phyloP scores from a whole-genome alignment of 2,797 vertebrate genomes.

The Knipowitschia caucasica region DNA sequence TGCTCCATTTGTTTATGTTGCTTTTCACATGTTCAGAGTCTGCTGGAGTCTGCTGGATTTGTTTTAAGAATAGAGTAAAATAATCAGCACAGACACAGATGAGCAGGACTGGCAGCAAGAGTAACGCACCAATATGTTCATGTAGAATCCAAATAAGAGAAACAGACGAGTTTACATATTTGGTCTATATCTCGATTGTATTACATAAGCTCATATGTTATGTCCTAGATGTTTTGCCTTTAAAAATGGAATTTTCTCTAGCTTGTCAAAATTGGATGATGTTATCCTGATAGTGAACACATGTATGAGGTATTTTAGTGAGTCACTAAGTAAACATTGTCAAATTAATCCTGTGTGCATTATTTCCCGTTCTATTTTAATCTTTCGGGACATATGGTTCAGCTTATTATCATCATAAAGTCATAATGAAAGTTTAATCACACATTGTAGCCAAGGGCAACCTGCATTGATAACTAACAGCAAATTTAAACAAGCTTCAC shows the following conservation, averaged over 20 bases:
- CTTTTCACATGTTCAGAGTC: conserved; percentile 43
- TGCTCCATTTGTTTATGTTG: conserved; percentile 37
- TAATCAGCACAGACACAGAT: conserved; percentile 13
- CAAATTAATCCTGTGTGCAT: conserved; percentile 11
- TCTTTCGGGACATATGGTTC: conserved; percentile 40
- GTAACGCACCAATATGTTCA: neutral
- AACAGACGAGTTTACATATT: too few species aligned
- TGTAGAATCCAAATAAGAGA: too few species aligned
- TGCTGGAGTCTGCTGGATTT: conserved; percentile 55
- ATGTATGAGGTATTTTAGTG: conserved; percentile 23
- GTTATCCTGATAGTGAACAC: conserved; percentile 32
- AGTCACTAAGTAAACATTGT: conserved; percentile 12
- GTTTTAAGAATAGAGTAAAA: conserved; percentile 25
- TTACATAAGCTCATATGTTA: neutral
- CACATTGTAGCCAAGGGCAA: conserved; percentile 21
- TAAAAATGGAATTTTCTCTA: conserved; percentile 19
- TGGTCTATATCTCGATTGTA: neutral
- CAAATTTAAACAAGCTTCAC: conserved; percentile 35
- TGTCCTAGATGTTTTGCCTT: conserved; percentile 1
- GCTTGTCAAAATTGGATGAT: conserved; percentile 17
- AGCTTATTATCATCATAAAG: conserved; percentile 21
- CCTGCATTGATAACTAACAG: conserved; percentile 25
- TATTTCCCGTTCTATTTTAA: conserved; percentile 19
- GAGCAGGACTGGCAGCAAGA: conserved; percentile 13
- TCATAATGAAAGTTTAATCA: conserved; percentile 45